A percentile compares a stretch with the other conserved stretches of the same genome.
phyloP scores from a whole-genome alignment of 2,888 invertebrate genomes.

The Ichneumon xanthorius region DNA sequence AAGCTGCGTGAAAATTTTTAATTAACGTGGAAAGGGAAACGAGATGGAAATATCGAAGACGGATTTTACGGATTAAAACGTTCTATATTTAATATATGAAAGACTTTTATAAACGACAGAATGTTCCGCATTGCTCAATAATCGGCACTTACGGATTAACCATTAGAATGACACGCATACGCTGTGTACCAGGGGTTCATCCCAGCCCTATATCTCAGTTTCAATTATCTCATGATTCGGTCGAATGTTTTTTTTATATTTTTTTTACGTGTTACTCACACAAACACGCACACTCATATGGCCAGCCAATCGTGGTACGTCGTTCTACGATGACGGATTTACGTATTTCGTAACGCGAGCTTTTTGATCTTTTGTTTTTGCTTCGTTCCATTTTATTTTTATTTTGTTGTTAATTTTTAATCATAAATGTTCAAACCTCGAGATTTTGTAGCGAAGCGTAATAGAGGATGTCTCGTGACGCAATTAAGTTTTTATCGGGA shows the following conservation, averaged over 20 bases:
- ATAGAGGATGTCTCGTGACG: not conserved
- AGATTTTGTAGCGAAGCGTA: not conserved
- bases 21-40: not conserved
- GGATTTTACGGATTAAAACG: conserved; percentile 41
- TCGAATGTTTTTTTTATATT: conserved; percentile 12
- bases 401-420: not conserved
- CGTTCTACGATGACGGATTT: conserved; percentile 32
- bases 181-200: conserved; percentile 26
- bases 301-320: conserved; percentile 35
- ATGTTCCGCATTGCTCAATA: conserved; percentile 34
- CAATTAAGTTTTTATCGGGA: not conserved
- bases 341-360: conserved; percentile 25
- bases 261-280: conserved; percentile 15
- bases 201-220: conserved; percentile 29
- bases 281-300: conserved; percentile 16
- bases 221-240: conserved; percentile 26
- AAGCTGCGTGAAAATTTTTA: not conserved
- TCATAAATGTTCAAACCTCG: not conserved
- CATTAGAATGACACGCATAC: conserved; percentile 47
- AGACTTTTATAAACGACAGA: conserved; percentile 55
- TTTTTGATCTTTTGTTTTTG: not conserved
- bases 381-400: not conserved
- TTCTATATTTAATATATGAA: conserved; percentile 61
- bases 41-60: not conserved
- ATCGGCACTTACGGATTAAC: conserved; percentile 39